Conservation (phyloP, 2,113 vertebrate genomes). For the Malurus alboscapulatus region DNA sequence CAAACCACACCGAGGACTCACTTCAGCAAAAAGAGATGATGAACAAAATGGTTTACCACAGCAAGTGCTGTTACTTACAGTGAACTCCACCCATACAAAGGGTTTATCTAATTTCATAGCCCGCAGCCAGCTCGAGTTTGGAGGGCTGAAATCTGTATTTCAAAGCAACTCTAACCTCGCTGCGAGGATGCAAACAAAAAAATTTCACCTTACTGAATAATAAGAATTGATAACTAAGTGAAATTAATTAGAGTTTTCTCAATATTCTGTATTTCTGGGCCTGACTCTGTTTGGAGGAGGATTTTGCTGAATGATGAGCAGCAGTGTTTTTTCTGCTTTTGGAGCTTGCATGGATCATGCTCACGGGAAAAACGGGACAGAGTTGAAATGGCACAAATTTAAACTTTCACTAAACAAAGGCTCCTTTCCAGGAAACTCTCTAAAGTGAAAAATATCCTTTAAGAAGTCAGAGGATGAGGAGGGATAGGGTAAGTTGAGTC, state of each 20-base stretch:
- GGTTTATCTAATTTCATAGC: constrained; percentile 46
- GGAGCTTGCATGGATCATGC: not conserved
- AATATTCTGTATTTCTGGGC: not conserved
- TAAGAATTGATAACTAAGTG: not conserved
- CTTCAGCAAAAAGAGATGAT: constrained; percentile 74
- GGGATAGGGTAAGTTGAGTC: not conserved
- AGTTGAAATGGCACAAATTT: not conserved
- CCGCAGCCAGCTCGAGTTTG: not conserved
- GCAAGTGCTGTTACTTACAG: constrained; percentile 53
- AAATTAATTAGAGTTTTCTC: not conserved
- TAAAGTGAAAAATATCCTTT: not conserved
- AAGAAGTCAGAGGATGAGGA: not conserved
- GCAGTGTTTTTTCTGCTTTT: not conserved
- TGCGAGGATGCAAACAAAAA: not conserved
- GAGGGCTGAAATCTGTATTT: not conserved
- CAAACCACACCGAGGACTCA: constrained; percentile 75
- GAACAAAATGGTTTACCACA: constrained; percentile 73
- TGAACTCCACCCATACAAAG: constrained; percentile 68
- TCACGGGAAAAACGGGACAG: not conserved
- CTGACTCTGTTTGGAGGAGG: not conserved
- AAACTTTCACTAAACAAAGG: not conserved
- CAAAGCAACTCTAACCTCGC: not conserved
- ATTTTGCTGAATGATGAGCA: not conserved
- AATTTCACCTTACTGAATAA: not conserved
- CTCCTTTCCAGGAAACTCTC: not conserved